Evolutionary conservation across 2,113 vertebrate species (phyloP).

Genomic region (Emberiza fucata): DNA sequence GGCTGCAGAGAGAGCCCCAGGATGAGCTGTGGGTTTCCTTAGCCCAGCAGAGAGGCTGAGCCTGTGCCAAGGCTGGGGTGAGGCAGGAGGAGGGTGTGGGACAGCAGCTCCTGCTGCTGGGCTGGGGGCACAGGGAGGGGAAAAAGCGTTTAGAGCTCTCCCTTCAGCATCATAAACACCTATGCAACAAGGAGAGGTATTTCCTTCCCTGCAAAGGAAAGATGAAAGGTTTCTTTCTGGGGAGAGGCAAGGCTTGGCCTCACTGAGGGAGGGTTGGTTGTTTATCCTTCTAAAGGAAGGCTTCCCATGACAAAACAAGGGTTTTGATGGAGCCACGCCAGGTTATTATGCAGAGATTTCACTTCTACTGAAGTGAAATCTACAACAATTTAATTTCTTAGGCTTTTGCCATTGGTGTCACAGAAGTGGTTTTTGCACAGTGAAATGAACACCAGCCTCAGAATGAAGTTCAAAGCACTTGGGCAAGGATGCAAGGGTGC

Average conservation of each 20-base stretch:
- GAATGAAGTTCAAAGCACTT: not conserved
- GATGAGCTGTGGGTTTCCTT: accelerated
- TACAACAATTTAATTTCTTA: not conserved
- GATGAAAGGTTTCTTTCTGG: not conserved
- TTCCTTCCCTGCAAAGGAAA: not conserved
- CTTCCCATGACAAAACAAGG: not conserved
- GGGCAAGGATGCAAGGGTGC: not conserved
- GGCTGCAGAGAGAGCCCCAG: not conserved
- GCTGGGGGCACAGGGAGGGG: accelerated
- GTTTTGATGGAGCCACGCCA: not conserved
- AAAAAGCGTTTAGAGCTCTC: not conserved
- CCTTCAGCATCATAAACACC: not conserved
- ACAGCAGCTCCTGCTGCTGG: not conserved
- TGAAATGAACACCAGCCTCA: not conserved
- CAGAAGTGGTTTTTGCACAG: not conserved
- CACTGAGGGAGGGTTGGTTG: not conserved
- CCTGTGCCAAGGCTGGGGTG: not conserved
- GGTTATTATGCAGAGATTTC: not conserved
- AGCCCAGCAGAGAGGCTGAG: not conserved
- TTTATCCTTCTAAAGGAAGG: not conserved
- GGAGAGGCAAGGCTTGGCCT: not conserved
- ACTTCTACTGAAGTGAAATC: not conserved
- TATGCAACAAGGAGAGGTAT: not conserved
- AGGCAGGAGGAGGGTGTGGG: accelerated
- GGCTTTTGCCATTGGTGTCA: not conserved